Evolutionary conservation across 2,113 vertebrate species (phyloP), one percentile per base, ranked within the genome.

Genomic region (Salvelinus alpinus): DNA sequence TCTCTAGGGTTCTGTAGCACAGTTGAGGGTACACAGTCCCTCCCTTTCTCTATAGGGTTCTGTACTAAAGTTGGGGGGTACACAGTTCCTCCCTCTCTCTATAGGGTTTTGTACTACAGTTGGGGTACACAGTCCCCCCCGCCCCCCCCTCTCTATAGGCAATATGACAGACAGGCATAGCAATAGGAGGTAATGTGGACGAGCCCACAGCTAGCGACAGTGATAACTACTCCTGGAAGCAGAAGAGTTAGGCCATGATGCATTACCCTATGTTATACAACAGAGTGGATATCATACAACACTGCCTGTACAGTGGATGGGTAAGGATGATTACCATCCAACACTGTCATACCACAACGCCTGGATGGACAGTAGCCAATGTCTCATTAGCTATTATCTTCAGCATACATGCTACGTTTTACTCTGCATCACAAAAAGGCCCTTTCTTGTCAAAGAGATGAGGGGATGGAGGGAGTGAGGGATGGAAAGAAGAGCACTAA

Each of bases 381-480:
- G 71, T 85, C 86, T 88, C 86, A 86, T 90, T 83, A 85, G 79
- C 87, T 82, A 88, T 88, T 91, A 91, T 90, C 87, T 86, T 88
- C 51, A 44, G 38, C 38, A 44, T 3, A 76, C n/a, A 47, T 84
- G 86, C 86, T 86, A 82, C 90, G 3, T 92, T 88, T 90, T 85
- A 88, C 88, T 90, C 87, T 82, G 87, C 84, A 86, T 89, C 85
- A 91, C 88, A 91, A 92, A 38, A 89, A 88, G 83, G 70, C 81
- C 85, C 91, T 91, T 91, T 91, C 87, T 89, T 91, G 90, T 86
- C 85, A 86, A 77, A 86, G 88, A 38, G 38, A 38, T 38, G 88
- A 87, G 84, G 86, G 84, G 88, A 20, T 27, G 18, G 2, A 38
- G 16, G 13, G 29, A 90, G 77, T 73, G 86, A 88, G 88, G 91